These are phyloP conservation scores for Tachina lurida DNA, from an alignment of 2,888 invertebrate genomes.

Conservation along the genomic window DNA sequence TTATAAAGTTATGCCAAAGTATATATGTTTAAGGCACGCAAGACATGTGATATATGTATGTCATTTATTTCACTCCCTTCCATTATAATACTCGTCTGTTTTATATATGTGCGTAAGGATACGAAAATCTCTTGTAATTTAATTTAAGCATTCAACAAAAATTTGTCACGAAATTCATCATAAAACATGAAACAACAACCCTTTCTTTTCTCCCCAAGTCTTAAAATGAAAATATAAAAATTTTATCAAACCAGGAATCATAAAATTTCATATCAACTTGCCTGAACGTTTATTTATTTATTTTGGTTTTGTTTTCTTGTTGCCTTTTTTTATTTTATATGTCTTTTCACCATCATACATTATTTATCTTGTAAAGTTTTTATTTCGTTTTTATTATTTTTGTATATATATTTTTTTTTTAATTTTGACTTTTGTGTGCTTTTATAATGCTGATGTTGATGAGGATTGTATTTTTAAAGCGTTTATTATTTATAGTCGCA, in stretches of 20 bases:
- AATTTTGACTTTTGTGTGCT: conserved; percentile 8
- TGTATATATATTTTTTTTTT: neutral
- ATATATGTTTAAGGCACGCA: neutral
- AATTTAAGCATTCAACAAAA: conserved; percentile 35
- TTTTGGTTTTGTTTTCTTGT: neutral
- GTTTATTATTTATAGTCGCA: neutral
- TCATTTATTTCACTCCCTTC: neutral
- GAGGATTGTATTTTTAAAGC: conserved; percentile 16
- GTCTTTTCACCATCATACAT: conserved; percentile 8
- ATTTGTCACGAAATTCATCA: conserved; percentile 40
- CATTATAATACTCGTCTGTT: neutral
- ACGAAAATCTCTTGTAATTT: conserved; percentile 17
- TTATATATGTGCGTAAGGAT: neutral
- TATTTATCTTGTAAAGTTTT: conserved; percentile 27
- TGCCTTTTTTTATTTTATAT: neutral
- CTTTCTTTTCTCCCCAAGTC: neutral
- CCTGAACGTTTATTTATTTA: conserved; percentile 5
- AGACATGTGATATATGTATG: neutral
- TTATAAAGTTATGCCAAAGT: no score
- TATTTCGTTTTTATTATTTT: conserved; percentile 4
- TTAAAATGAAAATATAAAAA: neutral
- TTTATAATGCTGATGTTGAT: neutral
- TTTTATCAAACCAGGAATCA: neutral
- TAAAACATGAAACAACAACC: conserved; percentile 21
- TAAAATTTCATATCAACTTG: conserved; percentile 34